A percentile compares a stretch with the other conserved stretches of the same genome.
These are phyloP conservation scores for Gobio occitaniae DNA, from an alignment of 2,797 vertebrate species.

Conservation along the genomic window DNA sequence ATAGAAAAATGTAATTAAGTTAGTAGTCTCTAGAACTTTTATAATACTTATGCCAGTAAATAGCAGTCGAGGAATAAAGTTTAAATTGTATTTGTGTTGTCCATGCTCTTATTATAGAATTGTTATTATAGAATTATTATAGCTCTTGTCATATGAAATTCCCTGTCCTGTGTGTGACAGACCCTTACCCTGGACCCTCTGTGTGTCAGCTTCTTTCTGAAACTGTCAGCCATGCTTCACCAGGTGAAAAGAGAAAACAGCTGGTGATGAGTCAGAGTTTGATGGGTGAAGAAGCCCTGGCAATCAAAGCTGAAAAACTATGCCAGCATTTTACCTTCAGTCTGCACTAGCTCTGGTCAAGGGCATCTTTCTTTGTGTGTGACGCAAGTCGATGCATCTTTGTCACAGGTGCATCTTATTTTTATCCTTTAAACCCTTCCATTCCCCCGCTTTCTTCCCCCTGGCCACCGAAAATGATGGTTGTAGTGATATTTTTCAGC, in stretches of 20 bases:
- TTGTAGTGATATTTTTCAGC: constrained; percentile 54
- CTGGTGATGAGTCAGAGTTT: constrained; percentile 64
- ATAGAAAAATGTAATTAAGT: neutral
- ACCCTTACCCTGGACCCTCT: constrained; percentile 16
- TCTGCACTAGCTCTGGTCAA: constrained; percentile 59
- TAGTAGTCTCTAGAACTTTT: neutral
- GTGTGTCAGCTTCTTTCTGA: neutral
- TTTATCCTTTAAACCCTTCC: constrained; percentile 53
- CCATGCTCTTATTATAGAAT: neutral
- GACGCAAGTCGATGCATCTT: constrained; percentile 60
- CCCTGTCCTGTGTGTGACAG: neutral
- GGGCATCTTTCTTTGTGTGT: constrained; percentile 60
- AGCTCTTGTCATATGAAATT: neutral
- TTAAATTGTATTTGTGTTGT: neutral
- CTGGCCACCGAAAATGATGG: constrained; percentile 18
- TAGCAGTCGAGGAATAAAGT: too few species aligned
- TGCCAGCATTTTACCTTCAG: constrained; percentile 53
- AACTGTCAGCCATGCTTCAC: constrained; percentile 1
- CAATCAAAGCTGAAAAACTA: constrained; percentile 47
- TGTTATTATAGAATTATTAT: too few species aligned
- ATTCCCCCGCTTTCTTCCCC: constrained; percentile 9
- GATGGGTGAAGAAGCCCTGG: constrained; percentile 57
- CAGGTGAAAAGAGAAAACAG: constrained; percentile 58
- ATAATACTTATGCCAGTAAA: neutral
- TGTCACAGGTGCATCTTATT: constrained; percentile 59